Base-by-base conservation (phyloP, 2,113 vertebrate species). In the Conger conger region DNA sequence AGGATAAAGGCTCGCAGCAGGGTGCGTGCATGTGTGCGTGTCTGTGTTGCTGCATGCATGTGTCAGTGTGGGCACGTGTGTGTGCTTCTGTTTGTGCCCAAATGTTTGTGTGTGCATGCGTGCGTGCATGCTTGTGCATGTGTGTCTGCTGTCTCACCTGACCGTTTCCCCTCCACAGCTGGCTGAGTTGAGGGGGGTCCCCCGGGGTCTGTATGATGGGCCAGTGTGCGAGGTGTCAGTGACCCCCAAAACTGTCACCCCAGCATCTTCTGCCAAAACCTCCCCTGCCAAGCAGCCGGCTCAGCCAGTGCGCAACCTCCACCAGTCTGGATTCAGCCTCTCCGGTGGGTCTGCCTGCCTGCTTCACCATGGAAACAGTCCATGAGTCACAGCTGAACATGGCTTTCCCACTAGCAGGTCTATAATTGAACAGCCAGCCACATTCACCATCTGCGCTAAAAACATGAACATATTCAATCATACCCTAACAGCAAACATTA, bases 311-410 rank as follows among this genome's bases (percentile, higher is more conserved):
- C 96, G 98, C 85, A 99, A 99, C 94, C 96, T 99, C 91, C 98
- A 99, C 93, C 98, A 99, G 93, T 99, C 98, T 82, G 98, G 98
- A 3, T 99, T 99, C 94, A 99, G 98, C 92, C 97, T 99, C 90
- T 99, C 98, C 36, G 98, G 98, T 99, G 92, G 4, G 76, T 91
- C 2, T 77, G 35, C n/a, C 2, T 77, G 35, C n/a, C 27, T 7
- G n/a, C 68, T 5, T 36, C 7, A 50, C 37, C n/a, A 7, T 40
- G 68, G 54, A 20, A 13, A 63, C 7, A 18, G 17, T 15, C 45
- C 45, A 50, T 50, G 45, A 50, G 8, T 50, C 45, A 13, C 11
- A 8, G 7, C 8, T 50, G 45, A 50, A 50, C 11, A 13, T 7
- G 45, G 45, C 45, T 50, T 50, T 50, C 15, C 45, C 45, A 50